Conservation (phyloP, 2,888 invertebrate genomes). For the Leptothorax acervorum region DNA sequence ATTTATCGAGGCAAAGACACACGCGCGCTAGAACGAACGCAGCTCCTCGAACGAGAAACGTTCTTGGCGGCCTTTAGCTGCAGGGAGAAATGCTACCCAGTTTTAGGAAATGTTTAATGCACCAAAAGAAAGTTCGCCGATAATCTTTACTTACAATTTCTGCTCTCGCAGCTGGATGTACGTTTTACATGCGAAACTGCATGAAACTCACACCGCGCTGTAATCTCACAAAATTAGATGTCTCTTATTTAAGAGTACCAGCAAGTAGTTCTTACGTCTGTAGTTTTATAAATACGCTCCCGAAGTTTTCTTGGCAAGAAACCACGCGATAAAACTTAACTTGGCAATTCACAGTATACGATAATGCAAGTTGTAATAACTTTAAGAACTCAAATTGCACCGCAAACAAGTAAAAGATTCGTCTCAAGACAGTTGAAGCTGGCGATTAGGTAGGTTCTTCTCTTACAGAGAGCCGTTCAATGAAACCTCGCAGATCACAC, state of each 20-base stretch:
- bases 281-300: background rate
- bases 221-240: constrained; percentile 19
- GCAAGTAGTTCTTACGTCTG: background rate
- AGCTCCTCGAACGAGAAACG: background rate
- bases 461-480: background rate
- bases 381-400: background rate
- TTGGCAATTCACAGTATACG: background rate
- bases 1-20: background rate
- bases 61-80: background rate
- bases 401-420: background rate
- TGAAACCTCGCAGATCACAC: background rate
- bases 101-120: constrained; percentile 1
- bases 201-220: background rate
- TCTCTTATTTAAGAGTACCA: background rate
- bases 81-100: background rate
- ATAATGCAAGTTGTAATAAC: constrained; percentile 7
- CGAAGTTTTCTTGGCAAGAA: background rate
- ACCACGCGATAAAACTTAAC: background rate
- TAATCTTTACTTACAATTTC: background rate
- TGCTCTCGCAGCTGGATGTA: background rate
- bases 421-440: background rate
- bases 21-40: background rate
- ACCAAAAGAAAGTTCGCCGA: background rate
- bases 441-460: background rate
- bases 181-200: background rate